Conservation (phyloP, 2,888 invertebrate genomes). For the Auanema sp. region DNA sequence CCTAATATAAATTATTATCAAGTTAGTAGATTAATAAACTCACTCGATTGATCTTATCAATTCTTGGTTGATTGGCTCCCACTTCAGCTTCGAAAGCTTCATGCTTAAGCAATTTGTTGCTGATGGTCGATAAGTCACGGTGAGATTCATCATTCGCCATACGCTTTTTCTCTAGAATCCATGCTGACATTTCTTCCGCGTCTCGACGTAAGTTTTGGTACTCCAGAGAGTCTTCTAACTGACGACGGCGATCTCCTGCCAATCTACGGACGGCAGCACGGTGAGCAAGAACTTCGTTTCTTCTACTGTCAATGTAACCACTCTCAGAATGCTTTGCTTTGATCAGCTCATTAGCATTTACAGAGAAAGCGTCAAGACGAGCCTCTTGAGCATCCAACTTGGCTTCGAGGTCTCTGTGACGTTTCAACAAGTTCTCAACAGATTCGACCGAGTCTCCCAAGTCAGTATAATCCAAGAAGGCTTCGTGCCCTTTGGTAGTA, state of each 20-base stretch:
- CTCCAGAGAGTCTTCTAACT: conserved; percentile 80
- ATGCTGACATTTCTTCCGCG: conserved; percentile 79
- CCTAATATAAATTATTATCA: conserved; percentile 64
- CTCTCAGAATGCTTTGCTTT: conserved; percentile 71
- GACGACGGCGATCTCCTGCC: conserved; percentile 76
- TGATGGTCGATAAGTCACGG: conserved; percentile 69
- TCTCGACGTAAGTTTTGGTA: conserved; percentile 91
- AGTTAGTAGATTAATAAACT: conserved; percentile 4
- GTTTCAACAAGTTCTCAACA: conserved; percentile 86
- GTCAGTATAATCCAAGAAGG: conserved; percentile 82
- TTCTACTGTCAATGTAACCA: conserved; percentile 56
- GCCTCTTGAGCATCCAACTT: conserved; percentile 90
- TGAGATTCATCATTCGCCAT: conserved; percentile 43
- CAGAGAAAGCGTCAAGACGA: conserved; percentile 79
- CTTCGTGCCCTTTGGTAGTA: conserved; percentile 87
- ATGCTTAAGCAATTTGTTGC: conserved; percentile 67
- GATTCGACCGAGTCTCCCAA: conserved; percentile 72
- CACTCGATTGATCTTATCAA: conserved; percentile 66
- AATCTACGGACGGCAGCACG: conserved; percentile 69
- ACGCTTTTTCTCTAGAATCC: conserved; percentile 84
- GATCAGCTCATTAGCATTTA: conserved; percentile 81
- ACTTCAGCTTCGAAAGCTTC: conserved; percentile 69
- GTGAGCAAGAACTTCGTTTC: conserved; percentile 73
- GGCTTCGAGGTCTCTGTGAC: conserved; percentile 90
- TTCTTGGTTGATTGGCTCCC: conserved; percentile 66